Base-by-base conservation (phyloP, 2,888 invertebrate species). In the Drosophila rubida region DNA sequence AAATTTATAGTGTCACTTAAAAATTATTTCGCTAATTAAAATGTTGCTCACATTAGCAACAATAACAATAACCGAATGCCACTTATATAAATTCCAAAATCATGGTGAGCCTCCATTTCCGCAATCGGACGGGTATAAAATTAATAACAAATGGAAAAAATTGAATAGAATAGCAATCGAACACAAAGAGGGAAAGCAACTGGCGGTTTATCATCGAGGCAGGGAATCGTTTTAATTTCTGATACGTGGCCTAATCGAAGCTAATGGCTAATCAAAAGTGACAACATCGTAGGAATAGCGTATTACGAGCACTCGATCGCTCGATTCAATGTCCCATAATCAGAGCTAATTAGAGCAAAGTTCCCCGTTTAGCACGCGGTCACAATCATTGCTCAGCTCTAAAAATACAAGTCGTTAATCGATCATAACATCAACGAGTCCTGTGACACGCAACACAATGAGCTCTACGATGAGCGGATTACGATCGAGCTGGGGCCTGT, bases 1-100 rank as follows among this genome's bases (percentile, higher is more conserved):
- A 81, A 87, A 87, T 82, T 87, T 82, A 87, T 82, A 87, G 50
- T 87, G 85, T 84, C 87, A 82, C 87, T 82, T 82, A 60, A 87
- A 50, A 87, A 80, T 81, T 73, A 81, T 82, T 82, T 87, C 65
- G 81, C 78, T 82, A 82, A 82, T 82, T 82, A 84, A 82, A 82
- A 84, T 82, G 82, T 82, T 62, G 72, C 84, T 63, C 42, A 14
- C 35, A 75, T 75, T 70, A 46, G 35, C 35, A 57, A 49, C 32
- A 42, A 32, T 35, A 46, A 50, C 61, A 68, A 35, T 35, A 13
- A 19, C 19, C 19, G 3, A 35, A 42, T 27, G 48, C 9, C 54
- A 78, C 58, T 62, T 64, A 46, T 50, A 50, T 49, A 69, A 78
- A 78, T 51, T 32, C 65, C 32, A 69, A 76, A 71, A 84, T 80